Conservation (phyloP, 1,140 invertebrate genomes). For the Meloidogyne chitwoodi region DNA sequence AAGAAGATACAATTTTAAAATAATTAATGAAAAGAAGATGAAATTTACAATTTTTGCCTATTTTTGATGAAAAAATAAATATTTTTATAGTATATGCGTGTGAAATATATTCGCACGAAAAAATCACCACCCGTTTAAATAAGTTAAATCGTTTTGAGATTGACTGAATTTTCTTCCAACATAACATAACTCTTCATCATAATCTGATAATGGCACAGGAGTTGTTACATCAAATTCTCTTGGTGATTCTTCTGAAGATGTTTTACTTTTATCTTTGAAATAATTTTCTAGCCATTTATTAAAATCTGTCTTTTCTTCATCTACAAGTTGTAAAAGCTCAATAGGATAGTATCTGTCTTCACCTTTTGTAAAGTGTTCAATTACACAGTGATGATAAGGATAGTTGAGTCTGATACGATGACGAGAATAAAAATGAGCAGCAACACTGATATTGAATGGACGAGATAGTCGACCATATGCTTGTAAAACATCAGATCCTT, state of each 20-base stretch:
- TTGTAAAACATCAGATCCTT: neutral
- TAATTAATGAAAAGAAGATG: no score
- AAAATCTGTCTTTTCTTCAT: neutral
- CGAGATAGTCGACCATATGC: neutral
- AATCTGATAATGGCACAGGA: neutral
- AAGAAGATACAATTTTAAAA: neutral
- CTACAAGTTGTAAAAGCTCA: neutral
- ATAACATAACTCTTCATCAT: neutral
- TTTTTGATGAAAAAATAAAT: no score
- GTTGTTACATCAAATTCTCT: neutral
- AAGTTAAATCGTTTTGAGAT: neutral
- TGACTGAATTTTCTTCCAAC: neutral
- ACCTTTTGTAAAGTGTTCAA: neutral
- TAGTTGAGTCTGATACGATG: neutral
- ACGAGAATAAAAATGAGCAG: neutral
- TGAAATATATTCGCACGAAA: no score
- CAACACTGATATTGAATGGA: neutral
- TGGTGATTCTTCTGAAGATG: neutral
- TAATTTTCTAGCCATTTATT: no score
- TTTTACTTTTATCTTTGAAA: no score
- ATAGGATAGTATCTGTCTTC: neutral
- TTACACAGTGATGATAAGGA: neutral
- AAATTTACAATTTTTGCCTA: no score
- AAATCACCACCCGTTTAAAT: neutral
- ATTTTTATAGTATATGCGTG: no score